phyloP scores from a whole-genome alignment of 2,113 vertebrate species.

The Oxyura jamaicensis region DNA sequence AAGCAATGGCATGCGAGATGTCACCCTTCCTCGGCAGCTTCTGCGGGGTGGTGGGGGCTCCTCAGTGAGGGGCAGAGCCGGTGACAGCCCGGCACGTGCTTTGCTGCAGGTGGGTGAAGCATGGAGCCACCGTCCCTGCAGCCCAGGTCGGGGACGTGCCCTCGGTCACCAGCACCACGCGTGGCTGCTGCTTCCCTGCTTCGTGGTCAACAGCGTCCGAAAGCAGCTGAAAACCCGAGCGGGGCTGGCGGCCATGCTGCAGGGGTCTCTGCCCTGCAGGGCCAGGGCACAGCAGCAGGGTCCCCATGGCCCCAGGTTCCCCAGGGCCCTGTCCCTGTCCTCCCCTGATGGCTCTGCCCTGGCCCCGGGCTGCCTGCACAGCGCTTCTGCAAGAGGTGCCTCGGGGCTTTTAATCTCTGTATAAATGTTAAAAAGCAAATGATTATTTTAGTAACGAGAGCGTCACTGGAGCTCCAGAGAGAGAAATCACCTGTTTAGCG shows the following conservation, averaged over 20 bases:
- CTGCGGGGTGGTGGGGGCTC: neutral
- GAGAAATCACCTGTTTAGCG: constrained; percentile 20
- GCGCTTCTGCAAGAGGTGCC: neutral
- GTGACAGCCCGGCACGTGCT: too few species aligned
- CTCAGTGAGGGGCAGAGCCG: neutral
- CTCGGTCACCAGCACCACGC: too few species aligned
- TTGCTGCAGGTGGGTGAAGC: too few species aligned
- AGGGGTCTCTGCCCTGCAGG: too few species aligned
- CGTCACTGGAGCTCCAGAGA: neutral
- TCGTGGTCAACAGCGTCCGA: too few species aligned
- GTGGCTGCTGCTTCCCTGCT: too few species aligned
- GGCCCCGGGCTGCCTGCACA: too few species aligned
- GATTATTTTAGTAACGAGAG: neutral
- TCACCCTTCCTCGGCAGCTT: neutral
- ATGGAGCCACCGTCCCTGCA: too few species aligned
- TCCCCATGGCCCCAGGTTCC: neutral
- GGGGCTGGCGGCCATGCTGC: too few species aligned
- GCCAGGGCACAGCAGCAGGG: neutral
- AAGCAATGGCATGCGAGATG: neutral
- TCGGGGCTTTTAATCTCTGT: neutral
- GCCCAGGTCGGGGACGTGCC: too few species aligned
- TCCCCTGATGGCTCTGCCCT: neutral
- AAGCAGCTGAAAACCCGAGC: too few species aligned
- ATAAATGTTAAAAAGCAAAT: neutral
- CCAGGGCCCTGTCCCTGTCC: neutral